Evolutionary conservation across 2,888 invertebrate genomes (phyloP).

Genomic region (Anoplius nigerrimus): DNA sequence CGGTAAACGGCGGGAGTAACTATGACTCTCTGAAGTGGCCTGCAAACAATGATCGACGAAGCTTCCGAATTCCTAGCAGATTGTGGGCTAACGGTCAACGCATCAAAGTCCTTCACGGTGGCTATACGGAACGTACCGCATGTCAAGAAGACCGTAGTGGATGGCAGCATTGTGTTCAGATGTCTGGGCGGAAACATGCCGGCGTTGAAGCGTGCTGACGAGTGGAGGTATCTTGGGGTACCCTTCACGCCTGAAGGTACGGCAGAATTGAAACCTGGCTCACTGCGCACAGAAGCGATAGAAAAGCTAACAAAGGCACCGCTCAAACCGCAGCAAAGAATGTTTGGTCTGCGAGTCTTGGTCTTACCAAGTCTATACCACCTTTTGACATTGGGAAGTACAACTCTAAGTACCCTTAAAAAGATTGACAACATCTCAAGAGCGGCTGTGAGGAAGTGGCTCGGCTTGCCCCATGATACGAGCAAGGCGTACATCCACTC

Average conservation of each 20-base stretch:
- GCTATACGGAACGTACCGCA: constrained; percentile 7
- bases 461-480: constrained; percentile 62
- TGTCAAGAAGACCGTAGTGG: constrained; percentile 29
- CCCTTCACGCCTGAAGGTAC: constrained; percentile 33
- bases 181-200: constrained; percentile 6
- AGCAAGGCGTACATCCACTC: constrained; percentile 64
- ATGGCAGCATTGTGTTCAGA: constrained; percentile 8
- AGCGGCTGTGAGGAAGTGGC: constrained; percentile 52
- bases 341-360: constrained; percentile 32
- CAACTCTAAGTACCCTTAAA: constrained; percentile 46
- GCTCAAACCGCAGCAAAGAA: constrained; percentile 45
- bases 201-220: constrained; percentile 25
- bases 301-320: constrained; percentile 24
- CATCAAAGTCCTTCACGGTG: constrained; percentile 30
- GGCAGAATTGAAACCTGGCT: not conserved
- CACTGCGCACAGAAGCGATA: not conserved
- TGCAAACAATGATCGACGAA: constrained; percentile 28
- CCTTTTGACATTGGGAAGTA: constrained; percentile 62
- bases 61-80: too few relatives aligned
- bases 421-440: constrained; percentile 64
- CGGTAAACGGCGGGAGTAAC: too few relatives aligned
- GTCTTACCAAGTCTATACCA: constrained; percentile 54
- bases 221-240: constrained; percentile 37
- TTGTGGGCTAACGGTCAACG: constrained; percentile 28
- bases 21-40: too few relatives aligned